These are phyloP conservation scores for Drosophila rubida DNA, from an alignment of 2,888 invertebrate species.

Conservation along the genomic window DNA sequence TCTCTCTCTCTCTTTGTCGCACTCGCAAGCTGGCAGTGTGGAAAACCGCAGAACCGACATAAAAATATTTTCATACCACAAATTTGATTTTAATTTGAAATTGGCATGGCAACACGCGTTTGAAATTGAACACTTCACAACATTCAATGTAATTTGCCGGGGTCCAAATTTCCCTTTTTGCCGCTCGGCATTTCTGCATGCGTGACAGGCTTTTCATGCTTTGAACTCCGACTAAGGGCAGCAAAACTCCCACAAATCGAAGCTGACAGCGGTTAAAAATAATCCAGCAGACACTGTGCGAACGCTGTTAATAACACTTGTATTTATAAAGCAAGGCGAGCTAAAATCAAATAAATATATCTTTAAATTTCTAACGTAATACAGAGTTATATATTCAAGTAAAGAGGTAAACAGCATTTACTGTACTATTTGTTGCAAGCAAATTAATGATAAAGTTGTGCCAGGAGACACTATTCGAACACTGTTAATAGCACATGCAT, in stretches of 20 bases:
- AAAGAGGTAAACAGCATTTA: too few species aligned
- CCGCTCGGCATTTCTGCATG: neutral
- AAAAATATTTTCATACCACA: constrained; percentile 42
- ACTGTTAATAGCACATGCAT: too few species aligned
- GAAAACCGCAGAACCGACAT: constrained; percentile 32
- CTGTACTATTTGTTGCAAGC: too few species aligned
- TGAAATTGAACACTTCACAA: constrained; percentile 37
- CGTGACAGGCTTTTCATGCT: constrained; percentile 9
- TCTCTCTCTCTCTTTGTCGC: neutral
- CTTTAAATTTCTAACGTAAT: too few species aligned
- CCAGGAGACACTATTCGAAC: too few species aligned
- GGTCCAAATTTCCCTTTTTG: neutral
- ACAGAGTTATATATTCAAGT: too few species aligned
- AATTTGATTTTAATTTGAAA: constrained; percentile 65
- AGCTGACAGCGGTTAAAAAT: neutral
- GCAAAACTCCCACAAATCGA: neutral
- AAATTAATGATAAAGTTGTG: too few species aligned
- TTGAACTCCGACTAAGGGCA: neutral
- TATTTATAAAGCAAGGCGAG: too few species aligned
- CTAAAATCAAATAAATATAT: too few species aligned
- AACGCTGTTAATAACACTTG: too few species aligned
- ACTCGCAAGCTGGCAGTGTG: neutral
- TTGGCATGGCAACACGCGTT: constrained; percentile 34
- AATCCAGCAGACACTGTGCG: neutral
- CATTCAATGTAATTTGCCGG: constrained; percentile 7